These are phyloP conservation scores for Dascyllus trimaculatus DNA, from an alignment of 2,113 vertebrate species.

Conservation along the genomic window DNA sequence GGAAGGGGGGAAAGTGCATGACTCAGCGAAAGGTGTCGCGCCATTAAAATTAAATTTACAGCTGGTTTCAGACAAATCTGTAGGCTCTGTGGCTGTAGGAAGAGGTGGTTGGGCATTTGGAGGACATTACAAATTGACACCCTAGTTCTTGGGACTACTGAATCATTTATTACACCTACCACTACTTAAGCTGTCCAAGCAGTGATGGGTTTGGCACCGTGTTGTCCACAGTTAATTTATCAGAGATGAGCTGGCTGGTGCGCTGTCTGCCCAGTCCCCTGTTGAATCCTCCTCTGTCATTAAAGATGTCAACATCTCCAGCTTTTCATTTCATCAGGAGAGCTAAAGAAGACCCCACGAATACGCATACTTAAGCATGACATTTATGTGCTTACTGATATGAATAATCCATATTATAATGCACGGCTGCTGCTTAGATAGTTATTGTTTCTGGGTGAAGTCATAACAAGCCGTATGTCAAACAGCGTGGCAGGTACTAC, in stretches of 20 bases:
- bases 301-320: constrained; percentile 53
- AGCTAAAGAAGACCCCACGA: not conserved
- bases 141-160: constrained; percentile 73
- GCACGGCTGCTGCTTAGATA: not conserved
- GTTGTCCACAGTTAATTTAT: constrained; percentile 77
- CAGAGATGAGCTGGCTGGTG: constrained; percentile 55
- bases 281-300: constrained; percentile 46
- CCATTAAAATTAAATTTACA: constrained; percentile 86
- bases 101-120: constrained; percentile 69
- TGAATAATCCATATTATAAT: constrained; percentile 43
- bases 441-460: not conserved
- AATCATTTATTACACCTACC: constrained; percentile 84
- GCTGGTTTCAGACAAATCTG: constrained; percentile 79
- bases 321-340: constrained; percentile 18
- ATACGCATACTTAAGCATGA: not conserved
- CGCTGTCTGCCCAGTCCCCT: constrained; percentile 24
- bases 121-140: constrained; percentile 83
- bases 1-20: constrained; percentile 69
- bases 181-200: constrained; percentile 79
- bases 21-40: constrained; percentile 82
- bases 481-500: not conserved
- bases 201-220: constrained; percentile 74
- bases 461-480: not conserved
- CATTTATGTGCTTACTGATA: constrained; percentile 12
- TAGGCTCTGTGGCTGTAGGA: constrained; percentile 59